A percentile compares a stretch with the other conserved stretches of the same genome.
These are phyloP conservation scores for Papilio aristodemus DNA, from an alignment of 1,140 invertebrate genomes.

Conservation along the genomic window DNA sequence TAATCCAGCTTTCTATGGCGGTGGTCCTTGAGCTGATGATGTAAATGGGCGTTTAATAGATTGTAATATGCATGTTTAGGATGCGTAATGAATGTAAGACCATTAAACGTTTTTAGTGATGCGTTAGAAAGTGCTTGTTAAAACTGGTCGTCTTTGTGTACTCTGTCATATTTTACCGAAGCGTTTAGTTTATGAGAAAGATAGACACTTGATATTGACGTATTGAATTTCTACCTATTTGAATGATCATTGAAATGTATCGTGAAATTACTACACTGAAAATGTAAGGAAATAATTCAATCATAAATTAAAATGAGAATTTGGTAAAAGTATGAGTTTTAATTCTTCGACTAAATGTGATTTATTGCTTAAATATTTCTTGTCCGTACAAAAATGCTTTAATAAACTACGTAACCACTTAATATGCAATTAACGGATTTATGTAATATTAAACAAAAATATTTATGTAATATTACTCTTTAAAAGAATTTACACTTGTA, in stretches of 20 bases:
- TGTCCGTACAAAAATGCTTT: too few relatives aligned
- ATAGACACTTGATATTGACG: conserved; percentile 9
- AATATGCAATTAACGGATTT: too few relatives aligned
- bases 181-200: not conserved
- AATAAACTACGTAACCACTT: too few relatives aligned
- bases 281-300: not conserved
- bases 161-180: not conserved
- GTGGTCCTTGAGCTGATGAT: conserved; percentile 1
- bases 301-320: too few relatives aligned
- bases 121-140: conserved; percentile 3
- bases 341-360: too few relatives aligned
- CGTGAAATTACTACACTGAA: not conserved
- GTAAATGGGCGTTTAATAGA: not conserved
- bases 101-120: not conserved
- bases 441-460: too few relatives aligned
- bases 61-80: not conserved
- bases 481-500: too few relatives aligned
- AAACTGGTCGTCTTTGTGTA: not conserved
- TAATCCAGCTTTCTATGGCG: not conserved
- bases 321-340: too few relatives aligned
- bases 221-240: conserved; percentile 1
- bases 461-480: too few relatives aligned
- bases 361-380: too few relatives aligned
- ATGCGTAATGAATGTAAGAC: not conserved
- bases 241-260: not conserved